Evolutionary conservation across 2,113 vertebrate genomes (phyloP).

Genomic region (Theristicus caerulescens): DNA sequence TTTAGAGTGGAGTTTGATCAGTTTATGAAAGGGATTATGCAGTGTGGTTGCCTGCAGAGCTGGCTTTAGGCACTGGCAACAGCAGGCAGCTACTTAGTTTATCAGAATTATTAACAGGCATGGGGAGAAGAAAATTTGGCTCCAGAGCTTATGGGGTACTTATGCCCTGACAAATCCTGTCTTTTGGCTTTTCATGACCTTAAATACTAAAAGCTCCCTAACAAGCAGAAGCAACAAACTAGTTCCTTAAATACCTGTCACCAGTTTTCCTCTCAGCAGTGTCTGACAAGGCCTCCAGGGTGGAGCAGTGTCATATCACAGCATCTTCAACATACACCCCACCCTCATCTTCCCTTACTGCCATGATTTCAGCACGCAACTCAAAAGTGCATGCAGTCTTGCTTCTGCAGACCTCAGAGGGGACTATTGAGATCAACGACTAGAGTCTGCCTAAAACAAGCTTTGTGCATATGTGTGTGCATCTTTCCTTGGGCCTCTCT

Average conservation of each 20-base stretch:
- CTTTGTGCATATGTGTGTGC: rapidly evolving
- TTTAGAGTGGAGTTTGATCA: background rate
- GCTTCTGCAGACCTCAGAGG: background rate
- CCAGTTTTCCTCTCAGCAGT: background rate
- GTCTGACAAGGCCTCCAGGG: background rate
- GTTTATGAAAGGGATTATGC: background rate
- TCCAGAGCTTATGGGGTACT: background rate
- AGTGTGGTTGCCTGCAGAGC: background rate
- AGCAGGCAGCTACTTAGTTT: background rate
- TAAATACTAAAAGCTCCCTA: background rate
- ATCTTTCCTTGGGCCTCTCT: background rate
- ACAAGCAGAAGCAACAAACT: background rate
- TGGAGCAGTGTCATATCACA: background rate
- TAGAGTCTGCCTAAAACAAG: background rate
- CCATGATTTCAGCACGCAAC: rapidly evolving
- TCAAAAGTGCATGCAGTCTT: background rate
- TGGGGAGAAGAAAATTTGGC: background rate
- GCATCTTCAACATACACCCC: background rate
- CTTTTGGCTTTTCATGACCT: background rate
- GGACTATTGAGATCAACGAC: background rate
- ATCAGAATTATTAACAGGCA: background rate
- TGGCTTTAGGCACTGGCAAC: background rate
- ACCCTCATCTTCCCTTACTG: background rate
- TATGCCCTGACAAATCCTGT: background rate
- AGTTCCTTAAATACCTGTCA: background rate